These are phyloP conservation scores for Brachyrhaphis roseni DNA, from an alignment of 2,797 vertebrate genomes.

Conservation along the genomic window DNA sequence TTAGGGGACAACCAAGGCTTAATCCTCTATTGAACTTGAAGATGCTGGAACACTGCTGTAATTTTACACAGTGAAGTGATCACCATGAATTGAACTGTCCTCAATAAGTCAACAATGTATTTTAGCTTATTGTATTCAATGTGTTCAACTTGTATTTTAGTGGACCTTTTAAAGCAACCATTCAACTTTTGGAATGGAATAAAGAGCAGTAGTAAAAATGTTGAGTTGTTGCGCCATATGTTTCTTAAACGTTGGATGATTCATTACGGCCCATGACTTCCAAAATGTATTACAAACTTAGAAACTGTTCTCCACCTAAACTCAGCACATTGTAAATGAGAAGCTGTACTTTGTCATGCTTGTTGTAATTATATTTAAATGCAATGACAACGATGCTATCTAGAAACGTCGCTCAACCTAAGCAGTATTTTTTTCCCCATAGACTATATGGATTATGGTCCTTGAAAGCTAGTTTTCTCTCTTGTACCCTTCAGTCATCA, in stretches of 20 bases:
- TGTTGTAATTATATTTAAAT: not conserved
- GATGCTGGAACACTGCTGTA: not conserved
- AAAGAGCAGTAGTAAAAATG: not conserved
- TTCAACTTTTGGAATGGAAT: not conserved
- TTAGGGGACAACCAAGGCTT: no score
- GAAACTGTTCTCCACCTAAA: not conserved
- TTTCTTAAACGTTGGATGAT: not conserved
- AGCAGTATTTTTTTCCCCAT: not conserved
- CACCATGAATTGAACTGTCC: not conserved
- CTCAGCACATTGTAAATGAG: not conserved
- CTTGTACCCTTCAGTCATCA: not conserved
- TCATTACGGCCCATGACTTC: not conserved
- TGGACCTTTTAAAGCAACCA: not conserved
- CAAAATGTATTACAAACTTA: not conserved
- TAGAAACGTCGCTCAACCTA: not conserved
- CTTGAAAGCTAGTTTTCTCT: not conserved
- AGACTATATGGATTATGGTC: not conserved
- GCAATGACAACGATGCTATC: not conserved
- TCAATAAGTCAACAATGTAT: not conserved
- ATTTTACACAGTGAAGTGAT: not conserved
- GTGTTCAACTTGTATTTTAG: not conserved
- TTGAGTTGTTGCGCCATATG: not conserved
- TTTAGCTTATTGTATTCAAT: no score
- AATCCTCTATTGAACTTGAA: no score
- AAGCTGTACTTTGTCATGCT: not conserved